A percentile compares a stretch with the other conserved stretches of the same genome.
Evolutionary conservation across 2,797 vertebrate genomes (phyloP).

Genomic region (Muraenolepis orangiensis): DNA sequence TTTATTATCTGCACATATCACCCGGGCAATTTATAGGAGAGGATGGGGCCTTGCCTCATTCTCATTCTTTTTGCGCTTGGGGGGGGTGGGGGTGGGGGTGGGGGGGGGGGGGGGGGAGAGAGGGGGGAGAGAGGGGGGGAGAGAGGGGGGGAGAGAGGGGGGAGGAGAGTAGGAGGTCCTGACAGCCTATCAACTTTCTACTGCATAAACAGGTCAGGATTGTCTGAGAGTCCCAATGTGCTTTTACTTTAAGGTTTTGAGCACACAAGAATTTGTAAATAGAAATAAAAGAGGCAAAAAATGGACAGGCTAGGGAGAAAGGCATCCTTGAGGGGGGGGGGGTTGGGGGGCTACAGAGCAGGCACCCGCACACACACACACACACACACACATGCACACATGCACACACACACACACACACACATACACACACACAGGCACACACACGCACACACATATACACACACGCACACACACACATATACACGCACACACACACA

Average conservation of each 20-base stretch:
- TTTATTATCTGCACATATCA: slow-evolving; percentile 83
- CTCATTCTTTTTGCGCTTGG: slow-evolving; percentile 74
- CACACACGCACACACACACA: background rate
- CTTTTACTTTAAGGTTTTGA: slow-evolving; percentile 77
- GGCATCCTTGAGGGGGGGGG: slow-evolving; percentile 72
- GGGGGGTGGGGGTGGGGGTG: slow-evolving; percentile 38
- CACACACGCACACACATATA: slow-evolving; percentile 3
- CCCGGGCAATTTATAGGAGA: slow-evolving; percentile 81
- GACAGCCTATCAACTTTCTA: slow-evolving; percentile 79
- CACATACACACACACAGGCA: slow-evolving; percentile 4
- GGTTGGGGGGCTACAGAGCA: slow-evolving; percentile 67
- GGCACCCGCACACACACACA: slow-evolving; percentile 11
- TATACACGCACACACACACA: background rate
- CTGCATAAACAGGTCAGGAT: slow-evolving; percentile 80
- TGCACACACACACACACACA: slow-evolving; percentile 6
- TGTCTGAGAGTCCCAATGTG: slow-evolving; percentile 72
- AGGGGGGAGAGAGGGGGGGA: slow-evolving; percentile 39
- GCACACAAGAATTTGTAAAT: slow-evolving; percentile 68
- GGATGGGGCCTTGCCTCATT: slow-evolving; percentile 67
- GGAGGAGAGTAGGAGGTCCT: too few species aligned
- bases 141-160: too few species aligned
- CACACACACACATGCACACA: background rate
- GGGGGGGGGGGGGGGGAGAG: slow-evolving; percentile 24
- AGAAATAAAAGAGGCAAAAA: slow-evolving; percentile 63
- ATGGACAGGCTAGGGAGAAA: slow-evolving; percentile 17